Base-by-base conservation (phyloP, 1,140 invertebrate species). In the Solenopsis fugax region DNA sequence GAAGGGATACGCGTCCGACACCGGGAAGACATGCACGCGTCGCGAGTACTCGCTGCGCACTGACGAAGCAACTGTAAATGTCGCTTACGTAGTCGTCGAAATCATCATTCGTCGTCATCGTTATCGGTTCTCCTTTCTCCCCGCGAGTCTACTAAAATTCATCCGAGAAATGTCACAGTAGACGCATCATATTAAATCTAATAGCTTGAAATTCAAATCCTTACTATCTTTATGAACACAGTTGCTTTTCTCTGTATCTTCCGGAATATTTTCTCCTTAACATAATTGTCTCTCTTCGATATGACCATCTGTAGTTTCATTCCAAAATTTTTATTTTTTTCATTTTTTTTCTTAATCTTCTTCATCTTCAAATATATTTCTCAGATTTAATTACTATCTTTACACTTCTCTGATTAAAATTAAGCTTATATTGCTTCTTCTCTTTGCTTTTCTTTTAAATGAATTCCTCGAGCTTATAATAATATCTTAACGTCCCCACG, bases 31-130 rank as follows among this genome's bases (percentile, higher is more conserved):
- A 87, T 92, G 90, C 60, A 85, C 65, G 37, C 86, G 64, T 77
- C 75, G 71, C 87, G 88, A 87, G 45, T 76, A 91, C 84, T 82
- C 64, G 75, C 78, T 84, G 85, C 73, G 73, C 84, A 92, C 91
- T 92, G 87, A 84, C 87, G 72, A 86, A 71, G 37, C 64, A 71
- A n/a, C 81, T 62, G 62, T 45, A 85, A 85, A 45, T 85, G 67
- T 84, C 67, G 86, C 80, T 73, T 73, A 58, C 75, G 60, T 76
- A 60, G 73, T 85, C 85, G 62, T 64, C 65, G 50, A 65, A 52
- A 80, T 78, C 84, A 18, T 84, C 62, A 50, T 13, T 81, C 41
- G 45, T 60, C 65, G 50, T 71, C 62, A 52, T 86, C 50, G 52
- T 69, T 67, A 69, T 81, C 62, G 45, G 18, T 58, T 75, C 54